phyloP scores from a whole-genome alignment of 1,140 invertebrate genomes.

The Chymomyza costata region DNA sequence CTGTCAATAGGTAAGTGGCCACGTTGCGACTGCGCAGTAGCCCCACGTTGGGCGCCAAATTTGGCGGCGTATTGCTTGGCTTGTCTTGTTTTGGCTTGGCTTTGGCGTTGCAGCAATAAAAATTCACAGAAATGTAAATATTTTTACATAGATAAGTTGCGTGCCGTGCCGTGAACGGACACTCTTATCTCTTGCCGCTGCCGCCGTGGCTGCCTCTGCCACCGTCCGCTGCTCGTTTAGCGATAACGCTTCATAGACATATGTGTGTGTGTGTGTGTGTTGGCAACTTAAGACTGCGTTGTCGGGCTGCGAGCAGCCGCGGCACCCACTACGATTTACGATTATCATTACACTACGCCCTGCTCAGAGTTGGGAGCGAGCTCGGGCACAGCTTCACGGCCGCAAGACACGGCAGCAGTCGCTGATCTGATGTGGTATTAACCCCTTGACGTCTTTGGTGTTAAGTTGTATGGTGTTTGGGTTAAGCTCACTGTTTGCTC shows the following conservation, averaged over 20 bases:
- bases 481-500: conserved; percentile 71
- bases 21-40: not conserved
- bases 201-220: too few relatives aligned
- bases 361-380: not conserved
- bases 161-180: too few relatives aligned
- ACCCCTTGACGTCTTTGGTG: conserved; percentile 69
- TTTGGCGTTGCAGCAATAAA: conserved; percentile 21
- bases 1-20: too few relatives aligned
- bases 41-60: conserved; percentile 15
- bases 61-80: conserved; percentile 14
- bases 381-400: conserved; percentile 14
- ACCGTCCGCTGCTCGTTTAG: too few relatives aligned
- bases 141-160: conserved; percentile 70
- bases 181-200: too few relatives aligned
- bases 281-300: conserved; percentile 41
- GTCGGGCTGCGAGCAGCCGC: conserved; percentile 6
- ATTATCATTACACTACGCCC: conserved; percentile 6
- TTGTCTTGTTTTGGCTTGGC: too few relatives aligned
- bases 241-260: too few relatives aligned
- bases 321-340: conserved; percentile 39
- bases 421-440: conserved; percentile 47
- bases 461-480: conserved; percentile 72
- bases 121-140: conserved; percentile 72
- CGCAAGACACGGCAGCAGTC: conserved; percentile 24
- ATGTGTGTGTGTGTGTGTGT: conserved; percentile 25